Conservation (phyloP, 2,888 invertebrate genomes). For the Phytoseiulus persimilis region DNA sequence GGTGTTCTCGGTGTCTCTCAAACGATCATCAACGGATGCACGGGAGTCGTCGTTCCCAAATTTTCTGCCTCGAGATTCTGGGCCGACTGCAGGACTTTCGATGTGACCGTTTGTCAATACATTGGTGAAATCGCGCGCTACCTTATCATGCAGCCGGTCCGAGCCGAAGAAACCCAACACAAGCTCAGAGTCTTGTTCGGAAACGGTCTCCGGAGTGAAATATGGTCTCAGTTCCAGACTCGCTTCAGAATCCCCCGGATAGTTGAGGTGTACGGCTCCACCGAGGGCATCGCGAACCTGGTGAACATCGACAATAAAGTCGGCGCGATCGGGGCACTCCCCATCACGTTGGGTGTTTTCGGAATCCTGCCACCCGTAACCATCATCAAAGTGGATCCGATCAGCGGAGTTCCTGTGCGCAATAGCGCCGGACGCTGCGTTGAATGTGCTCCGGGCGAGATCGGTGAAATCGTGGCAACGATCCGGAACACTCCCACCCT, state of each 20-base stretch:
- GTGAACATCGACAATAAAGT: conserved; percentile 54
- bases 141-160: conserved; percentile 65
- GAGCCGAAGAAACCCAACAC: conserved; percentile 64
- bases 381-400: conserved; percentile 53
- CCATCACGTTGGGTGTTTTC: conserved; percentile 49
- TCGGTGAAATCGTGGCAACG: conserved; percentile 55
- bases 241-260: conserved; percentile 53
- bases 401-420: conserved; percentile 53
- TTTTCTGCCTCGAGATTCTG: conserved; percentile 91
- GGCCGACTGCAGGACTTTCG: conserved; percentile 80
- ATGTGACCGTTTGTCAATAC: conserved; percentile 84
- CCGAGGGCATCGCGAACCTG: conserved; percentile 56
- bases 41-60: conserved; percentile 73
- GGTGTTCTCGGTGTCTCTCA: conserved; percentile 54
- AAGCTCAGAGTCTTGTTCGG: conserved; percentile 55
- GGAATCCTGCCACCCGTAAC: conserved; percentile 50
- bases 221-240: conserved; percentile 55
- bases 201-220: conserved; percentile 54
- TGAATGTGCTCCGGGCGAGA: conserved; percentile 53
- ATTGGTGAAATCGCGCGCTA: conserved; percentile 88
- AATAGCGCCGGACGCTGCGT: conserved; percentile 54
- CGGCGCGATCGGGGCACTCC: conserved; percentile 55
- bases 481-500: conserved; percentile 53
- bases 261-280: conserved; percentile 56
- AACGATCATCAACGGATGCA: conserved; percentile 56